Conservation (phyloP, 2,113 vertebrate genomes). For the Scomber scombrus region DNA sequence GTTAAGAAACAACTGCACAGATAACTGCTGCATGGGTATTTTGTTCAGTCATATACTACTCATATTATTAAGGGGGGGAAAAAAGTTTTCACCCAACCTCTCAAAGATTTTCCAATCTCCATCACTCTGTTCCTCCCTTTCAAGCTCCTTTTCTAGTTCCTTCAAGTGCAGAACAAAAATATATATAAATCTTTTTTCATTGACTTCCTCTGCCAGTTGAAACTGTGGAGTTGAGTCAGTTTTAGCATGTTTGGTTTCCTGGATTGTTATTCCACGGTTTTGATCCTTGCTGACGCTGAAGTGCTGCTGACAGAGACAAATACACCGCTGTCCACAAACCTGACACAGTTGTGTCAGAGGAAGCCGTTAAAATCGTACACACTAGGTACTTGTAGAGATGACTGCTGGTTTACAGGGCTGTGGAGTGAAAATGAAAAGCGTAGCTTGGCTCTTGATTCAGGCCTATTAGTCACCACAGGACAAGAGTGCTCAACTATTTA, state of each 20-base stretch:
- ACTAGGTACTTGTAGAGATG: neutral
- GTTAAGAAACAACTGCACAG: neutral
- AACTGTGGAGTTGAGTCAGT: conserved; percentile 29
- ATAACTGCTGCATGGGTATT: neutral
- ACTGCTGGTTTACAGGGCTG: neutral
- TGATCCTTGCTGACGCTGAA: conserved; percentile 46
- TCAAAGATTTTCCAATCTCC: neutral
- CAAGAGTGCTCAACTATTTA: conserved; percentile 1
- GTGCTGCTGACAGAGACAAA: conserved; percentile 57
- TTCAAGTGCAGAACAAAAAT: conserved; percentile 28
- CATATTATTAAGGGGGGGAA: conserved; percentile 3
- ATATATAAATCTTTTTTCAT: neutral
- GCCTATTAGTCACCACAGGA: neutral
- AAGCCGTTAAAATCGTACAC: neutral
- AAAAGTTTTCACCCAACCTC: neutral
- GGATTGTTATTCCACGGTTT: conserved; percentile 46
- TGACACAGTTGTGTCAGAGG: conserved; percentile 10
- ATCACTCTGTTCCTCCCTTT: conserved; percentile 12
- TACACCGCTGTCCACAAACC: conserved; percentile 17
- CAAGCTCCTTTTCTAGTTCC: neutral
- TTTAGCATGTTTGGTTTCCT: conserved; percentile 52
- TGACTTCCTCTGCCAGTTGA: conserved; percentile 22
- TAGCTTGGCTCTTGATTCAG: neutral
- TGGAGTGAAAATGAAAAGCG: neutral
- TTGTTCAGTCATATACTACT: conserved; percentile 20